Evolutionary conservation across 2,797 vertebrate genomes (phyloP), one percentile per base, ranked within the genome.

Genomic region (Novumbra hubbsi): DNA sequence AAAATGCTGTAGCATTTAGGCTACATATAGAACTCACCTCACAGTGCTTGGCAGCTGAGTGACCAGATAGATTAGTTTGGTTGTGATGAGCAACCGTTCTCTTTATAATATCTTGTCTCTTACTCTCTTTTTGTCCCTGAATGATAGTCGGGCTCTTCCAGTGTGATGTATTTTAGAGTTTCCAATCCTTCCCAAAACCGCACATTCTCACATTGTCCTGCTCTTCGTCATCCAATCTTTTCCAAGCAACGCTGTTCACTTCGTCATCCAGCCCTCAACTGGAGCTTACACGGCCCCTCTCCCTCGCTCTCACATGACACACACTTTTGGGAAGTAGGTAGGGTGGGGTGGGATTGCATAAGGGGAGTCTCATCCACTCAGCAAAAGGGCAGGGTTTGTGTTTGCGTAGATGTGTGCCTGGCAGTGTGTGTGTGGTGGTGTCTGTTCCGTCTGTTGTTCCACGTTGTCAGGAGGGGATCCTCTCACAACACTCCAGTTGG

Each of bases 131-230:
- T 76, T 73, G 78, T 70, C 52, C 75, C 79, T 77, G 70, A 4
- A 73, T 68, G 78, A 45, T 45, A 9, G 9, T 11, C 1, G 41
- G 41, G 14, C 12, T 45, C 2, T 45, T 80, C 24, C 65, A 64
- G 73, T 66, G 80, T 81, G 72, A 76, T 85, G 12, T 76, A 55
- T 76, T 84, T 12, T 66, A 84, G 80, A 80, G 57, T 86, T 87
- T 81, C 80, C 79, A 84, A 65, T 27, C 11, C 70, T 60, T 9
- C 5, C 57, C 73, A 32, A 24, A 85, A 80, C 80, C 49, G 79
- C 57, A 77, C 77, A 72, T 68, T 83, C 72, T 90, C 84, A 91
- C 85, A 85, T 88, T 84, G 85, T 80, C 79, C 78, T 82, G 68
- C 30, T 77, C 81, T 81, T 86, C 12, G 65, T 67, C 65, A 86